A percentile compares a stretch with the other conserved stretches of the same genome.
Evolutionary conservation across 2,797 vertebrate species (phyloP).

Genomic region (Serranus cabrilla): DNA sequence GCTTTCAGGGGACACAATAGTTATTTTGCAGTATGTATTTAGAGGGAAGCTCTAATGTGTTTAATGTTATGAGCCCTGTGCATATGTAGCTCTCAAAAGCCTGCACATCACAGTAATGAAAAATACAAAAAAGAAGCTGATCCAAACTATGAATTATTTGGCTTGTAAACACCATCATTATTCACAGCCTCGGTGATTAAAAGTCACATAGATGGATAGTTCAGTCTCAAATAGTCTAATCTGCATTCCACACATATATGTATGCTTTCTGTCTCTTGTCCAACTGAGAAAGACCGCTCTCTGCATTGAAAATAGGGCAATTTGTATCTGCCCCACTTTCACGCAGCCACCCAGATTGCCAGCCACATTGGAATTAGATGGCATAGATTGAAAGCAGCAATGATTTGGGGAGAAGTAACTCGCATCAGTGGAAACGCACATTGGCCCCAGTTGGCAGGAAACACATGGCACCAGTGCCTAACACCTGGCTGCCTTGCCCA

Average conservation of each 20-base stretch:
- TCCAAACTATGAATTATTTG: constrained; percentile 40
- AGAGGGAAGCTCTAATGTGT: constrained; percentile 1
- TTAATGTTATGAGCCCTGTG: constrained; percentile 29
- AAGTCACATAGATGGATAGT: not conserved
- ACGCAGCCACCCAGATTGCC: constrained; percentile 67
- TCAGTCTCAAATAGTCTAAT: not conserved
- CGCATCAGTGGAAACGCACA: constrained; percentile 70
- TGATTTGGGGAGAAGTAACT: constrained; percentile 63
- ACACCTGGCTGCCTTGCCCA: constrained; percentile 81
- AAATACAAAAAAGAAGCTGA: constrained; percentile 14
- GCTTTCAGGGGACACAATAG: constrained; percentile 17
- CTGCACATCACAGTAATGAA: too few relatives aligned
- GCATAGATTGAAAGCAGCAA: constrained; percentile 76
- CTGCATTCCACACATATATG: constrained; percentile 7
- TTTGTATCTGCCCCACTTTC: constrained; percentile 74
- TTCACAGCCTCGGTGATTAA: constrained; percentile 12
- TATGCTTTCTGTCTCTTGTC: constrained; percentile 41
- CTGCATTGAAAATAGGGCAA: constrained; percentile 59
- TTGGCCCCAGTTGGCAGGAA: constrained; percentile 79
- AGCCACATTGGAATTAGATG: constrained; percentile 61
- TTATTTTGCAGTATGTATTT: constrained; percentile 9
- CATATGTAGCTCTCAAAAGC: not conserved
- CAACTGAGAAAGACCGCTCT: constrained; percentile 32
- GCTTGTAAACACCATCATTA: constrained; percentile 24
- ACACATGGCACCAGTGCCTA: constrained; percentile 75